phyloP scores from a whole-genome alignment of 2,888 invertebrate genomes.

The Cenopis cana region DNA sequence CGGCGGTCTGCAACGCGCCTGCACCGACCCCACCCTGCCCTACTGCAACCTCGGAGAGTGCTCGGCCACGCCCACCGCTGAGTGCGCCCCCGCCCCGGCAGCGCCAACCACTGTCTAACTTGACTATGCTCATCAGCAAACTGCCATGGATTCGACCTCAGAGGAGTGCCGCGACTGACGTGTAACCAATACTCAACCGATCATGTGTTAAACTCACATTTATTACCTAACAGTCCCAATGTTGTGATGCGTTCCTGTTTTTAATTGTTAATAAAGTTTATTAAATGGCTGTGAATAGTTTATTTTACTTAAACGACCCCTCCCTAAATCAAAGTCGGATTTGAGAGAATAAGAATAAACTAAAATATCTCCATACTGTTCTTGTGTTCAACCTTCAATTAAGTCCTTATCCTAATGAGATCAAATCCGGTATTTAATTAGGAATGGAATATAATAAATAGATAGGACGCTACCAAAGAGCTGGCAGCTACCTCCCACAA shows the following conservation, averaged over 20 bases:
- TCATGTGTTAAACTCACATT: conserved; percentile 1
- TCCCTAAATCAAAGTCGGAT: neutral
- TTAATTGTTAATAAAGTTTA: conserved; percentile 4
- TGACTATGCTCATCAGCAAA: conserved; percentile 21
- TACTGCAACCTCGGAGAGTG: conserved; percentile 79
- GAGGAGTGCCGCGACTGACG: conserved; percentile 3
- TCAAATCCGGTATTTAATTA: no score
- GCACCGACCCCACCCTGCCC: conserved; percentile 72
- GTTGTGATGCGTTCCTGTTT: conserved; percentile 13
- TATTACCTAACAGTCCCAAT: neutral
- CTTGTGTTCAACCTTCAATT: no score
- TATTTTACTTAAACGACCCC: conserved; percentile 4
- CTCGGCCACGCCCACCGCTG: conserved; percentile 73
- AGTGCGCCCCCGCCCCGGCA: conserved; percentile 59
- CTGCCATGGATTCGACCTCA: conserved; percentile 39
- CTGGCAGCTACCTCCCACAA: no score
- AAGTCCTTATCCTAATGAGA: no score
- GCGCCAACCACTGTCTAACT: conserved; percentile 46
- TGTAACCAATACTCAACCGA: conserved; percentile 26
- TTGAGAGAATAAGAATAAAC: no score
- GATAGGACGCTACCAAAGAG: no score
- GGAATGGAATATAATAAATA: no score
- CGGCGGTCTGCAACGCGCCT: conserved; percentile 68
- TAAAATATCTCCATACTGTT: no score
- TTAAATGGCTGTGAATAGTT: conserved; percentile 5